A percentile compares a stretch with the other conserved stretches of the same genome.
phyloP scores from a whole-genome alignment of 2,113 vertebrate species.

The Dicerorhinus sumatrensis region DNA sequence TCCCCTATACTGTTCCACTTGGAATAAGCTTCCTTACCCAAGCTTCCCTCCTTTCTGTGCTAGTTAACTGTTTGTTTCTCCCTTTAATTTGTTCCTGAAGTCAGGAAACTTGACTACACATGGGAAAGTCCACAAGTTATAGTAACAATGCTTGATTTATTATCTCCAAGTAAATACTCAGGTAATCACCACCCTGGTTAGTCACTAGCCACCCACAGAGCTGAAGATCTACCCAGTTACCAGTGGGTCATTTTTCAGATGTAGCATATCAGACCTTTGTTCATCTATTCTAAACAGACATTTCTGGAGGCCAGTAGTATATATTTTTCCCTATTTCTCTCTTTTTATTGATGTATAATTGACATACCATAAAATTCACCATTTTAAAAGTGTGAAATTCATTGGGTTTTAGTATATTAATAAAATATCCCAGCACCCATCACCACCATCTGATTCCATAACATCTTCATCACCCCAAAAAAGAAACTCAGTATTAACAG shows the following conservation, averaged over 20 bases:
- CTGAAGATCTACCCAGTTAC: not conserved
- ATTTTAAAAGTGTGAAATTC: not conserved
- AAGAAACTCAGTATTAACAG: not conserved
- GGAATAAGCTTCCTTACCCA: not conserved
- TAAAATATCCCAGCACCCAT: not conserved
- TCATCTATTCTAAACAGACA: not conserved
- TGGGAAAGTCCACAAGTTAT: not conserved
- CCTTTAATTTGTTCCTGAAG: not conserved
- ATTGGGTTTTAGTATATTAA: not conserved
- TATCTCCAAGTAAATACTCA: not conserved
- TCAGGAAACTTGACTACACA: not conserved
- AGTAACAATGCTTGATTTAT: not conserved
- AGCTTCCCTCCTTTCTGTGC: not conserved
- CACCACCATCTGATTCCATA: not conserved
- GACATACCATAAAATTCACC: not conserved
- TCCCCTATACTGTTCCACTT: not conserved
- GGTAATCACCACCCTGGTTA: not conserved
- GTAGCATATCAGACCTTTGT: not conserved
- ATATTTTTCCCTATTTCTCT: not conserved
- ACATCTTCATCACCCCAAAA: not conserved
- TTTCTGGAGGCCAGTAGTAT: not conserved
- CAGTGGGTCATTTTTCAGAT: not conserved
- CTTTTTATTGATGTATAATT: not conserved
- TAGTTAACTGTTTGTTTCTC: not conserved
- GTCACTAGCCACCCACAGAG: not conserved